Percentiles rank a stretch among this genome's conserved stretches.
phyloP scores from a whole-genome alignment of 2,888 invertebrate species.

The Timema cristinae region DNA sequence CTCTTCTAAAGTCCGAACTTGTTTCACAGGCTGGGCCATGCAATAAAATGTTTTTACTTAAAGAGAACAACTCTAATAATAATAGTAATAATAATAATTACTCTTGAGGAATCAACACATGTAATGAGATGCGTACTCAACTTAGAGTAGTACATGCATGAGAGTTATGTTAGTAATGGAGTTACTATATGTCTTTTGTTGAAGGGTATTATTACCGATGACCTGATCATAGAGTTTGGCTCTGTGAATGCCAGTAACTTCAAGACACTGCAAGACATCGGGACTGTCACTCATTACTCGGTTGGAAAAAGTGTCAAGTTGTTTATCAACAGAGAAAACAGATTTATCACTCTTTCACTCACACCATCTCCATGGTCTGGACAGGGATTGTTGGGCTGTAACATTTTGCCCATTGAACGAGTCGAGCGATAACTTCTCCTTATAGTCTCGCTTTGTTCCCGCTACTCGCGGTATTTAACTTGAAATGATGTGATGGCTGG shows the following conservation, averaged over 20 bases:
- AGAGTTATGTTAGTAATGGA: no score
- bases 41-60: no score
- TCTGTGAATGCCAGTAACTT: slow-evolving; percentile 70
- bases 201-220: slow-evolving; percentile 66
- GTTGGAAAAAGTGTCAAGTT: slow-evolving; percentile 38
- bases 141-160: no score
- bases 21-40: no score
- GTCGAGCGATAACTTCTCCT: slow-evolving; percentile 42
- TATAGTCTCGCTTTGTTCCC: no score
- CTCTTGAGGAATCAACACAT: no score
- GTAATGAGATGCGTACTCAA: no score
- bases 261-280: slow-evolving; percentile 62
- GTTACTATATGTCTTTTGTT: slow-evolving; percentile 37
- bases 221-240: slow-evolving; percentile 73
- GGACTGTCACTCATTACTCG: slow-evolving; percentile 56
- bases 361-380: slow-evolving; percentile 74
- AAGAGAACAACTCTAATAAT: no score
- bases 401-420: slow-evolving; percentile 52
- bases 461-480: no score
- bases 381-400: slow-evolving; percentile 72
- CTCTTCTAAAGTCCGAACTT: no score
- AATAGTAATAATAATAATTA: no score
- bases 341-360: slow-evolving; percentile 54
- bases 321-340: slow-evolving; percentile 46
- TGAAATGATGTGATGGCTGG: no score